A percentile compares a stretch with the other conserved stretches of the same genome.
Evolutionary conservation across 2,113 vertebrate genomes (phyloP).

Genomic region (Scortum barcoo): DNA sequence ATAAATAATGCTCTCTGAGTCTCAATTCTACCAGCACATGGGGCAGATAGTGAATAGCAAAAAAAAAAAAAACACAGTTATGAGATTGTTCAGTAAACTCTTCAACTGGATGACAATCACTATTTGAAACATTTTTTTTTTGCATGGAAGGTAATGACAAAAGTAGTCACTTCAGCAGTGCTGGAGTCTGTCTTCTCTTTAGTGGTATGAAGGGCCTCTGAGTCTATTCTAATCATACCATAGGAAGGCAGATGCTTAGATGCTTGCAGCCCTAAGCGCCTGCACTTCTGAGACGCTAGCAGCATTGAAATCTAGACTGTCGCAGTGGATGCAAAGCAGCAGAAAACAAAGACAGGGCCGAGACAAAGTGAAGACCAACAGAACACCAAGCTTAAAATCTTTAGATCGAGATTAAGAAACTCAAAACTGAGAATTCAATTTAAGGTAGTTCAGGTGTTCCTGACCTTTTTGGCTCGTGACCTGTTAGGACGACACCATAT

Average conservation of each 20-base stretch:
- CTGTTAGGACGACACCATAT: not conserved
- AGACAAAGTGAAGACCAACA: not conserved
- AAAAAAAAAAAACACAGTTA: not conserved
- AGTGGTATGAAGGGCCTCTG: too few species aligned
- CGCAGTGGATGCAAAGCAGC: not conserved
- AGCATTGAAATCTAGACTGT: not conserved
- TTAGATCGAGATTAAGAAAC: not conserved
- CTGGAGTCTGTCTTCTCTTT: not conserved
- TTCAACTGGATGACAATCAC: not conserved
- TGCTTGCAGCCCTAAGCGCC: not conserved
- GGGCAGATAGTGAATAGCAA: too few species aligned
- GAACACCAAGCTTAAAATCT: not conserved
- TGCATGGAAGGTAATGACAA: not conserved
- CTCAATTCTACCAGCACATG: too few species aligned
- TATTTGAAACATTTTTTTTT: not conserved
- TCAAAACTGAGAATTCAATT: not conserved
- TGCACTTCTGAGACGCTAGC: constrained; percentile 2
- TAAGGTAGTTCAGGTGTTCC: not conserved
- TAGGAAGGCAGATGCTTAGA: not conserved
- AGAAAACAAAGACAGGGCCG: constrained; percentile 8
- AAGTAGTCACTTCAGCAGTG: not conserved
- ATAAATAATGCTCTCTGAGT: too few species aligned
- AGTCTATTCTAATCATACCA: constrained; percentile 24
- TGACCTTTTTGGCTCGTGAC: not conserved
- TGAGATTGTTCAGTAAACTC: not conserved